A percentile compares a stretch with the other conserved stretches of the same genome.
These are phyloP conservation scores for Aleiodes sp. DNA, from an alignment of 1,140 invertebrate genomes.

Conservation along the genomic window DNA sequence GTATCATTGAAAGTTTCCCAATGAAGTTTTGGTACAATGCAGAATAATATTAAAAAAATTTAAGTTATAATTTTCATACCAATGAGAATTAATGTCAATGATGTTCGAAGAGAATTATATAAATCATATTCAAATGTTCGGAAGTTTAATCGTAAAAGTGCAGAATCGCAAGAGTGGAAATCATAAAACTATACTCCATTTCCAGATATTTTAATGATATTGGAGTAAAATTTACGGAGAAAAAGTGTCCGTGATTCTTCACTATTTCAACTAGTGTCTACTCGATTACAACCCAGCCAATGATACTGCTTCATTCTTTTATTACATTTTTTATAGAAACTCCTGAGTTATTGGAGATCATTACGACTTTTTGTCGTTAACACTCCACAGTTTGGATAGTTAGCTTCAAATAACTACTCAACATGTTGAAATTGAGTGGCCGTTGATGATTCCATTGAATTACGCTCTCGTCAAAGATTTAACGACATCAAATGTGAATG, in stretches of 20 bases:
- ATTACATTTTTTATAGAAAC: background rate
- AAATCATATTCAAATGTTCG: background rate
- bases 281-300: background rate
- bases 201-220: background rate
- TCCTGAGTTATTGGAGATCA: conserved; percentile 3
- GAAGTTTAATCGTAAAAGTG: background rate
- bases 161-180: no score
- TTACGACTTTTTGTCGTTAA: background rate
- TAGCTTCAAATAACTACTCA: background rate
- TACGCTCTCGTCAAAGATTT: background rate
- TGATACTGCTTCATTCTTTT: background rate
- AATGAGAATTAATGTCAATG: background rate
- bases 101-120: background rate
- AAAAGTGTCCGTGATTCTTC: background rate
- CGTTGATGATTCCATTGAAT: background rate
- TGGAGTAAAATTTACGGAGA: background rate
- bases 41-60: background rate
- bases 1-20: background rate
- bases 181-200: background rate
- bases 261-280: background rate
- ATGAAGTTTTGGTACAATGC: background rate
- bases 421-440: background rate
- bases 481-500: background rate
- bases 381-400: background rate
- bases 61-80: background rate